Base-by-base conservation (phyloP, 2,888 invertebrate species). In the Eledona agricola region DNA sequence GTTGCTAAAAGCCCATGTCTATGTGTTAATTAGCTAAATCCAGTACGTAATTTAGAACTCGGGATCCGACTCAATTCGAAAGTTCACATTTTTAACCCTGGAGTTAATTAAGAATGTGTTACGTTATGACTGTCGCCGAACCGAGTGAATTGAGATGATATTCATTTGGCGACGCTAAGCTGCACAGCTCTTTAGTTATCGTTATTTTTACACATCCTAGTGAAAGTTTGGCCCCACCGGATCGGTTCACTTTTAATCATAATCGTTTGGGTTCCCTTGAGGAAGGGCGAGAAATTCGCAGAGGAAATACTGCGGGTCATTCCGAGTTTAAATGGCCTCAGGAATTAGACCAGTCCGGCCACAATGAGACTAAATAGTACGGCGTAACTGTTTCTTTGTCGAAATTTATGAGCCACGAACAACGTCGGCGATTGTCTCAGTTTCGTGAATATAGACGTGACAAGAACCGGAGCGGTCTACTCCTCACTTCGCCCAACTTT, bases 1-100 rank as follows among this genome's bases (percentile, higher is more conserved):
- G 56, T 61, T 59, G 61, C 57, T 57, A 54, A 61, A 57, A 59
- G 57, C 58, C 37, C 35, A 47, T 55, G 54, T 57, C 56, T 61
- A 57, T 55, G 55, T 61, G 61, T 51, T 61, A 61, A 61, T 61
- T 61, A 61, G 61, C 57, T 61, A 38, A 55, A 55, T 55, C 50
- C 50, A 38, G 49, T 37, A 31, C 52, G 40, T 47, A 53, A 47
- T 52, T 38, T 32, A 25, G 32, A 23, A 19, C 31, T 52, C 11
- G 15, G 15, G 20, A 5, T 35, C 9, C 23, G 11, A 16, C 35
- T 11, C 20, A 17, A 42, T 40, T 50, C 38, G 16, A 49, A 49
- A 28, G 23, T 49, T 49, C 38, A 9, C 19, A 49, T 49, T 49
- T 38, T 40, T 38, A 40, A 26, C 38, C 38, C 28, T 12, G n/a